A percentile compares a stretch with the other conserved stretches of the same genome.
phyloP scores from a whole-genome alignment of 2,113 vertebrate species.

The Gymnobelideus leadbeateri region DNA sequence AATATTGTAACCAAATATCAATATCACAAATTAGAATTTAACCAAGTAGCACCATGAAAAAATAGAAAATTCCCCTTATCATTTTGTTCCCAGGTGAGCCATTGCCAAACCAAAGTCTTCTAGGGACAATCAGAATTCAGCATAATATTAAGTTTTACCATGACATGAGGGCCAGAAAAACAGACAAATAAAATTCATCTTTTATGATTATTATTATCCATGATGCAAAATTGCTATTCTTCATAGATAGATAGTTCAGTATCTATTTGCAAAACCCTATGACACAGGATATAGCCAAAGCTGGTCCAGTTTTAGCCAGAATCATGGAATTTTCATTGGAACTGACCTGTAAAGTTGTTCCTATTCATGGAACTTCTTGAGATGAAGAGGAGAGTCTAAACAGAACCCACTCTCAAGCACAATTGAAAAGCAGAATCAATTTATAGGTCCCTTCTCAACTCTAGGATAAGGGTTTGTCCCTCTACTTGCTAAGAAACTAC shows the following conservation, averaged over 20 bases:
- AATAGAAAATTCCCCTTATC: conserved; percentile 54
- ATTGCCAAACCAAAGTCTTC: conserved; percentile 10
- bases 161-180: background rate
- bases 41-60: conserved; percentile 25
- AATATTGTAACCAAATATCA: conserved; percentile 64
- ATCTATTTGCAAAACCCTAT: background rate
- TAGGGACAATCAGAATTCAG: conserved; percentile 5
- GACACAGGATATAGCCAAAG: background rate
- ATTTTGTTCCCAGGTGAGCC: conserved; percentile 47
- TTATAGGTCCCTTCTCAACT: background rate
- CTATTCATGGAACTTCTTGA: background rate
- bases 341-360: background rate
- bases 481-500: background rate
- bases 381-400: background rate
- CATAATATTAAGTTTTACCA: conserved; percentile 42
- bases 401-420: background rate
- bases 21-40: conserved; percentile 49
- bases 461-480: background rate
- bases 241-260: background rate
- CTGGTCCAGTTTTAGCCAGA: background rate
- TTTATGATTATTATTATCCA: conserved; percentile 23
- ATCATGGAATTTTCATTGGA: background rate
- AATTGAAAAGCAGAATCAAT: background rate
- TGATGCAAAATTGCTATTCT: background rate
- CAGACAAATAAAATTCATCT: conserved; percentile 38